phyloP scores from a whole-genome alignment of 2,113 vertebrate species.

The Anolis carolinensis region DNA sequence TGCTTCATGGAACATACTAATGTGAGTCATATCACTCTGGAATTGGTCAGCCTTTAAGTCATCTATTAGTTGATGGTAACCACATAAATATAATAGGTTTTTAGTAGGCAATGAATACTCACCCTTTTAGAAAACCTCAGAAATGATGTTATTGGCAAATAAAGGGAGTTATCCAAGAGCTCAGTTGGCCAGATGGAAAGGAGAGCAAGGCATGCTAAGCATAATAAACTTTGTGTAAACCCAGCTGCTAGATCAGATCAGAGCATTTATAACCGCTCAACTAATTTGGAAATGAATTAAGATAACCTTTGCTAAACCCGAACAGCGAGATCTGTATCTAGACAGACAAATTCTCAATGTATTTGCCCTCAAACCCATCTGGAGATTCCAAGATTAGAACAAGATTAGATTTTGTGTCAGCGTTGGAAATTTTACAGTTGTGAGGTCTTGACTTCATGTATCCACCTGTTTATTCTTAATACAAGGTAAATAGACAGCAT shows the following conservation, averaged over 20 bases:
- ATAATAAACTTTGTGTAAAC: background rate
- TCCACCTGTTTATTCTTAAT: background rate
- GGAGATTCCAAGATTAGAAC: background rate
- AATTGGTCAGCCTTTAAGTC: background rate
- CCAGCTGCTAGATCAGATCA: background rate
- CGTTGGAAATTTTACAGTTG: background rate
- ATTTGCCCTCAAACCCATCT: background rate
- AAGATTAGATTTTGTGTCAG: background rate
- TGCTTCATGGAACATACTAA: background rate
- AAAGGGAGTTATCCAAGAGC: background rate
- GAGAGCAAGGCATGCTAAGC: background rate
- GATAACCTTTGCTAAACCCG: background rate
- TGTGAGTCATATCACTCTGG: background rate
- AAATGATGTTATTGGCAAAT: background rate
- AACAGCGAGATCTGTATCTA: background rate
- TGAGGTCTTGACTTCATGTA: background rate
- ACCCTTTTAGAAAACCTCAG: background rate
- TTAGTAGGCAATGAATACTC: no score
- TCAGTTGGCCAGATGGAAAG: background rate
- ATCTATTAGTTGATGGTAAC: no score
- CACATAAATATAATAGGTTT: no score
- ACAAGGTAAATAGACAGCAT: background rate
- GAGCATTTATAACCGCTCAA: background rate
- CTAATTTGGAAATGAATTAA: conserved; percentile 4
- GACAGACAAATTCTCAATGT: background rate